Evolutionary conservation across 1,140 invertebrate genomes (phyloP).

Genomic region (Pseudomyrmex dendroicus): DNA sequence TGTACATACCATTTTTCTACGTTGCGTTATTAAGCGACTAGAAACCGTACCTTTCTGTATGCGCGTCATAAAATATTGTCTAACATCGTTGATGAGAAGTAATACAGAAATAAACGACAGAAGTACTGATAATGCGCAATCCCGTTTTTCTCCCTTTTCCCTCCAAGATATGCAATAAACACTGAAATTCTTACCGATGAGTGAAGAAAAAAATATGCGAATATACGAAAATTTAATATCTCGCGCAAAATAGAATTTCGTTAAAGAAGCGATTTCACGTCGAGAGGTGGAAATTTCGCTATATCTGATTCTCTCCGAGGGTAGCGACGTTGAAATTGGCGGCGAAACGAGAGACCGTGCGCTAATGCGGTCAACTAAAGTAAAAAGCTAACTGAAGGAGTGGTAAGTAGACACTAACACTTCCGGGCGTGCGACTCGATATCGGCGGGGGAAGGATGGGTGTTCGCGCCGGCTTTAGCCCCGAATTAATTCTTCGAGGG

Average conservation of each 20-base stretch:
- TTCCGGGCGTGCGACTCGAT: constrained; percentile 67
- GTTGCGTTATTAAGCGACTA: not conserved
- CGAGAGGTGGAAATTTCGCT: constrained; percentile 20
- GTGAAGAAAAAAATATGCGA: not conserved
- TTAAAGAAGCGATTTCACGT: constrained; percentile 3
- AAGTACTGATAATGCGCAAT: not conserved
- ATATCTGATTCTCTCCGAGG: constrained; percentile 1
- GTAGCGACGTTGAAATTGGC: constrained; percentile 49
- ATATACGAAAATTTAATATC: constrained; percentile 16
- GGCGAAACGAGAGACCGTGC: constrained; percentile 12
- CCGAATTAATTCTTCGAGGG: constrained; percentile 72
- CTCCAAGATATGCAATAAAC: not conserved
- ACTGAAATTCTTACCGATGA: not conserved
- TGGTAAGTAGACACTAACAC: constrained; percentile 68
- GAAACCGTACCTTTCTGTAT: too few relatives aligned
- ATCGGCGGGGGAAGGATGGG: constrained; percentile 56
- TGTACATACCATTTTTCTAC: not conserved
- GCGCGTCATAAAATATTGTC: too few relatives aligned
- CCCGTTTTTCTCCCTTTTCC: too few relatives aligned
- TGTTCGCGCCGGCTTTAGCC: constrained; percentile 65
- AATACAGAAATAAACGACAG: not conserved
- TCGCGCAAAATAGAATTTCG: constrained; percentile 10
- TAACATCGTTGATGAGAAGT: too few relatives aligned
- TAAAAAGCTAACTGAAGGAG: constrained; percentile 66
- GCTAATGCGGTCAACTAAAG: constrained; percentile 58